Evolutionary conservation across 35 echinoderm and acorn worm species (phyloP), one percentile per base, ranked within the genome.

Genomic region (Chiridota heheva): DNA sequence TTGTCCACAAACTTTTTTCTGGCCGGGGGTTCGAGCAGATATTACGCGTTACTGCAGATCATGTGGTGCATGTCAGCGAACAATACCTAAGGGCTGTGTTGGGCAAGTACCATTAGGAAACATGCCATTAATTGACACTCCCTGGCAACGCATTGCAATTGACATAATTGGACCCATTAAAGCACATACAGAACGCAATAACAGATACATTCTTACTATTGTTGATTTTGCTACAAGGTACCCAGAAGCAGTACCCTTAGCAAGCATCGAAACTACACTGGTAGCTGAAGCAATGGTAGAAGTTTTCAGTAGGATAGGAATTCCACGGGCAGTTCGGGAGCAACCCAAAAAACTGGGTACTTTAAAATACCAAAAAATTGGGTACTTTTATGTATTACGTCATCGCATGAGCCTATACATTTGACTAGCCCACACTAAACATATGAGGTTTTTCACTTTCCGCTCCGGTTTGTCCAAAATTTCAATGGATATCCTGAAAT

Each of bases 61-160:
- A 42, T 86, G 83, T 86, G 83, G 78, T 36, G 24, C 63, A 4
- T 86, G 84, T 77, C 84, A 86, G 33, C 61, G 44, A 44, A 86
- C 84, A 30, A 59, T 78, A 2, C 30, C 1, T 5, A 86, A 86
- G 37, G 83, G 83, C 63, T 33, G 70, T 27, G 71, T 86, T 18
- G 42, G 48, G 7, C 76, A 77, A 59, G 72, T 77, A 77, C 53
- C 83, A 2, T 63, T 86, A 24, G 83, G 83, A 15, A 37, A 44
- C 28, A 86, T 86, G 83, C 83, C 83, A 7, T 26, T 86, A 34
- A 77, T 86, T 18, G 83, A 72, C 10, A 44, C 44, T 39, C 82
- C 82, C 1, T n/a, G 53, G 33, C 3, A 55, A 0, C 37, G 49
- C 33, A 51, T 77, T 26, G 73, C 73, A 20, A 55, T 77, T 4